These are phyloP conservation scores for Lepeophtheirus salmonis DNA, from an alignment of 1,140 invertebrate species.

Conservation along the genomic window DNA sequence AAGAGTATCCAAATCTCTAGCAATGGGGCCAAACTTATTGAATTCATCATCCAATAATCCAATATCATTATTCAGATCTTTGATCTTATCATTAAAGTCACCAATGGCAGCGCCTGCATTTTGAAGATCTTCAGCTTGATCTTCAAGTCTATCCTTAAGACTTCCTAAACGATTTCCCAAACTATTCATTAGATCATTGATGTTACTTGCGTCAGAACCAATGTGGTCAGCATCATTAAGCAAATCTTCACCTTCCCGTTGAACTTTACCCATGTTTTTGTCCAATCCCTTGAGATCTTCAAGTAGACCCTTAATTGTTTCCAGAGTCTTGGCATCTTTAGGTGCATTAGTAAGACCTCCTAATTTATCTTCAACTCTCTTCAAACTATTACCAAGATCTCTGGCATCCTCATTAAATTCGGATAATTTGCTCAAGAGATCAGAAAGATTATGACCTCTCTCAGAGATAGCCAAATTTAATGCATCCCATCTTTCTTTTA, in stretches of 20 bases:
- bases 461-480: slow-evolving; percentile 46
- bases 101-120: slow-evolving; percentile 65
- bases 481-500: slow-evolving; percentile 72
- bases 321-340: slow-evolving; percentile 57
- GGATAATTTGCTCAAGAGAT: slow-evolving; percentile 51
- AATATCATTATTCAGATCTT: slow-evolving; percentile 50
- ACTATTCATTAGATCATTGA: slow-evolving; percentile 54
- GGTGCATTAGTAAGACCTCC: slow-evolving; percentile 52
- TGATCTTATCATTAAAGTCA: slow-evolving; percentile 67
- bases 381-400: slow-evolving; percentile 55
- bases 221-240: slow-evolving; percentile 40
- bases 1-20: slow-evolving; percentile 63
- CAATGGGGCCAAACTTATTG: slow-evolving; percentile 60
- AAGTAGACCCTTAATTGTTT: slow-evolving; percentile 52
- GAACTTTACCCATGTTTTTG: slow-evolving; percentile 50
- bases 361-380: slow-evolving; percentile 67
- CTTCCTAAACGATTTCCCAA: slow-evolving; percentile 56
- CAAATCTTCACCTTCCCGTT: slow-evolving; percentile 49
- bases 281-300: slow-evolving; percentile 53
- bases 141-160: slow-evolving; percentile 51
- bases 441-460: slow-evolving; percentile 57
- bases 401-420: slow-evolving; percentile 69
- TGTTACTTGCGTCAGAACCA: slow-evolving; percentile 44
- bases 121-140: slow-evolving; percentile 57
- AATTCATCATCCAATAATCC: slow-evolving; percentile 60